phyloP scores from a whole-genome alignment of 2,113 vertebrate genomes.

The Cryptomyrus ogoouensis region DNA sequence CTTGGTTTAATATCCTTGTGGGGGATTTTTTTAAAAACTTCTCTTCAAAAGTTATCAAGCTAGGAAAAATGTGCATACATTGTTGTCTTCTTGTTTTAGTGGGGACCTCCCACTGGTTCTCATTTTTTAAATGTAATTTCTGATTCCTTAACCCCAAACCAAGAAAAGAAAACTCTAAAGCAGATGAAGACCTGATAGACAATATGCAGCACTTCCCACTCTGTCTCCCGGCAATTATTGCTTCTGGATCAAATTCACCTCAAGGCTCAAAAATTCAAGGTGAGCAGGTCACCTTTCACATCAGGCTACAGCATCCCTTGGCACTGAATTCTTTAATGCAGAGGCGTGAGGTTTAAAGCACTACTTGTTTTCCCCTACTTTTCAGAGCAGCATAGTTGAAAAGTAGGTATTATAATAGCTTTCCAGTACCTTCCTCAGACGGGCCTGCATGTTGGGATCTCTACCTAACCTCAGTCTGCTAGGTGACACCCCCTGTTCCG shows the following conservation, averaged over 20 bases:
- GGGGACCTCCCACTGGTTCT: not conserved
- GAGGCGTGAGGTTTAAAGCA: not conserved
- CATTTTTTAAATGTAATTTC: not conserved
- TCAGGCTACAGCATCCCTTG: not conserved
- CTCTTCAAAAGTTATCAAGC: not conserved
- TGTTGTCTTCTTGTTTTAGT: not conserved
- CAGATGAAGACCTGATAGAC: not conserved
- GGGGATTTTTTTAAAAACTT: not conserved
- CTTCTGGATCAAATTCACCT: not conserved
- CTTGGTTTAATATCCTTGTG: not conserved
- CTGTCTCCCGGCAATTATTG: not conserved
- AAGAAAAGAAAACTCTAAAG: not conserved
- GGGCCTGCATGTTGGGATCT: not conserved
- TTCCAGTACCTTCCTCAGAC: not conserved
- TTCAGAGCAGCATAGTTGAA: not conserved
- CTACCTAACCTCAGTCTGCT: not conserved
- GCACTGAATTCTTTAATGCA: not conserved
- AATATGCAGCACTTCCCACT: not conserved
- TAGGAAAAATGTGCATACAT: not conserved
- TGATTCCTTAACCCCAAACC: not conserved
- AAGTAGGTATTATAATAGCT: not conserved
- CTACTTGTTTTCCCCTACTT: not conserved
- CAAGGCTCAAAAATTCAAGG: not conserved
- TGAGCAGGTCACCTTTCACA: not conserved
- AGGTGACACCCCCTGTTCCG: not conserved